Percentiles rank a stretch among this genome's conserved stretches.
phyloP scores from a whole-genome alignment of 2,888 invertebrate species.

The Drosophila affinis region DNA sequence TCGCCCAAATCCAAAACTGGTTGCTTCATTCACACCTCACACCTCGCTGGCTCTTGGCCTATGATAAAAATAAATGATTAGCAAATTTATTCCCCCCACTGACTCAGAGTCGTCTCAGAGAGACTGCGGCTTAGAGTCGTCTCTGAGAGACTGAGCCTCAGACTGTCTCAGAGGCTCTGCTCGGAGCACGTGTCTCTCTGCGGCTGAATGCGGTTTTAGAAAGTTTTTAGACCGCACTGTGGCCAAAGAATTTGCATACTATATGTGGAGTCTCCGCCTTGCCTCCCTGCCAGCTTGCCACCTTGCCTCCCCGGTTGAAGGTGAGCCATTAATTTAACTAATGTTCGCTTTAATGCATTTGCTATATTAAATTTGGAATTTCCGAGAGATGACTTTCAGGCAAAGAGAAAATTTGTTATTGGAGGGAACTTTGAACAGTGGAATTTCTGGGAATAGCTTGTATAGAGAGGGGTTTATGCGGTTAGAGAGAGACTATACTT shows the following conservation, averaged over 20 bases:
- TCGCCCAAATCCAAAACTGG: constrained; percentile 46
- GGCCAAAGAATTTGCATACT: constrained; percentile 50
- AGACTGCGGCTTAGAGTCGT: no score
- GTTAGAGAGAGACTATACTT: no score
- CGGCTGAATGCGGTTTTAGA: constrained; percentile 71
- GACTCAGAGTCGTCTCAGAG: constrained; percentile 21
- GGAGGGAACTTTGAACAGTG: background rate
- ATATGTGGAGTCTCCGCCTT: background rate
- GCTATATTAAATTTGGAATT: constrained; percentile 10
- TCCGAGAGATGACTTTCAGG: constrained; percentile 21
- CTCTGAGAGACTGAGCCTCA: no score
- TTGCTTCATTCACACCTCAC: constrained; percentile 61
- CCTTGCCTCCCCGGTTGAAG: constrained; percentile 17
- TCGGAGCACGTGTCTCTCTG: constrained; percentile 44
- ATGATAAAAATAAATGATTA: constrained; percentile 35
- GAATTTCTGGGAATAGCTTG: background rate
- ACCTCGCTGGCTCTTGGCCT: constrained; percentile 28
- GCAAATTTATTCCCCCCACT: constrained; percentile 38
- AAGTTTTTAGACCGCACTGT: constrained; percentile 57
- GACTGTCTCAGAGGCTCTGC: background rate
- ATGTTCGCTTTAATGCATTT: constrained; percentile 29
- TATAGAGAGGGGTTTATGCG: no score
- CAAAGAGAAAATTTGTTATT: constrained; percentile 1
- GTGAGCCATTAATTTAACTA: constrained; percentile 50
- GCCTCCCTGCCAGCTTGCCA: background rate